Conservation (phyloP, 1,140 invertebrate genomes). For the Pseudomyrmex cubaensis region DNA sequence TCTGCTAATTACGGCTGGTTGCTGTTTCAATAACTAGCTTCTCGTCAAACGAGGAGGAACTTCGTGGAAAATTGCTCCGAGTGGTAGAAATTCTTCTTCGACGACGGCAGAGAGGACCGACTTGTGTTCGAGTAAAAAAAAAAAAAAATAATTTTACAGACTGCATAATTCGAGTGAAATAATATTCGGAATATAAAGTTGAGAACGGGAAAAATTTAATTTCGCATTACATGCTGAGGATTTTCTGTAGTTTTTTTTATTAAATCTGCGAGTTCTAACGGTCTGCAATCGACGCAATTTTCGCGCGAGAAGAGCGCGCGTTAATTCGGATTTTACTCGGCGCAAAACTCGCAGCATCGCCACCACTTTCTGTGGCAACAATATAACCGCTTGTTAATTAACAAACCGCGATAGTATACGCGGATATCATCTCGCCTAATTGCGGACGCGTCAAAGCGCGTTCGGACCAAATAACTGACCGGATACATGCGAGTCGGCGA, state of each 20-base stretch:
- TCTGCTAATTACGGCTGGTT: slow-evolving; percentile 26
- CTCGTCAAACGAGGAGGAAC: slow-evolving; percentile 4
- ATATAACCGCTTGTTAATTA: slow-evolving; percentile 39
- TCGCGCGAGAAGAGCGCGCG: background rate
- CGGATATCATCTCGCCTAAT: slow-evolving; percentile 37
- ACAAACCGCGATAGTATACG: slow-evolving; percentile 22
- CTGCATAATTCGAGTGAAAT: too few relatives aligned
- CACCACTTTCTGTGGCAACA: slow-evolving; percentile 15
- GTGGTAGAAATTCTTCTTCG: background rate
- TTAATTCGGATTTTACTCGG: background rate
- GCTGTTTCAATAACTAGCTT: slow-evolving; percentile 50
- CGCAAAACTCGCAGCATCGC: background rate
- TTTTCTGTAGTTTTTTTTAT: too few relatives aligned
- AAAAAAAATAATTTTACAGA: background rate
- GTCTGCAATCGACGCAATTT: slow-evolving; percentile 15
- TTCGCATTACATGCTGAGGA: too few relatives aligned
- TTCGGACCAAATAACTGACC: background rate
- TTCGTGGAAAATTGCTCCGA: background rate
- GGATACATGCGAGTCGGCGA: background rate
- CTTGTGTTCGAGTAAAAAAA: too few relatives aligned
- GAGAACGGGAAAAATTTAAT: too few relatives aligned
- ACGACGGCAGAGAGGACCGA: too few relatives aligned
- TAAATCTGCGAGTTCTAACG: too few relatives aligned
- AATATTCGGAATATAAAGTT: too few relatives aligned
- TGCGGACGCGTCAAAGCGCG: slow-evolving; percentile 1